These are phyloP conservation scores for Marmota flaviventris DNA, from an alignment of 2,113 vertebrate genomes.

Conservation along the genomic window DNA sequence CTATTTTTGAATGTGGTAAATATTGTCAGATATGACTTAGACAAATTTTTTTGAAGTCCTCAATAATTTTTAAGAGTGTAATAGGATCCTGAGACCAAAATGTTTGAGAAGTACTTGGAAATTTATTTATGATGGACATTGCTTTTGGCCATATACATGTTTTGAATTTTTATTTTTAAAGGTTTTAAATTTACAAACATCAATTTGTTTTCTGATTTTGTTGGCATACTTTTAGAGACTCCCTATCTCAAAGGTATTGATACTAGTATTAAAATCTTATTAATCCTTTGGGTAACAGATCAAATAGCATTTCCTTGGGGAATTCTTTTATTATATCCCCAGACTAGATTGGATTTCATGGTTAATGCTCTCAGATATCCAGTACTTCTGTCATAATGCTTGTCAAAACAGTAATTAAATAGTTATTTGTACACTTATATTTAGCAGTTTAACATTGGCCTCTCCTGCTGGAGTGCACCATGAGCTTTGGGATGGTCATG, in stretches of 20 bases:
- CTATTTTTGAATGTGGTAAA: constrained; percentile 58
- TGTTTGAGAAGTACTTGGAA: neutral
- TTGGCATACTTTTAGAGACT: constrained; percentile 5
- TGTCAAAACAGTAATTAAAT: neutral
- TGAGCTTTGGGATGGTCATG: too few species aligned
- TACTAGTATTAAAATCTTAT: constrained; percentile 35
- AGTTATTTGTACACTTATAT: neutral
- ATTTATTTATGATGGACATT: neutral
- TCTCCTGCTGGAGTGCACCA: neutral
- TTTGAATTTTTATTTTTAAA: neutral
- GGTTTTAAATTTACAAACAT: neutral
- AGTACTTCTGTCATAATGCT: neutral
- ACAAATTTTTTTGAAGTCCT: constrained; percentile 1
- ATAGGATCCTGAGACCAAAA: neutral
- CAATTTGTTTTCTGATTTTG: constrained; percentile 18
- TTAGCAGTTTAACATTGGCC: neutral
- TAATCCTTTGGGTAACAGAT: constrained; percentile 54
- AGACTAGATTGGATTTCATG: neutral
- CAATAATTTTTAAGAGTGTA: neutral
- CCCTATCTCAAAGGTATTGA: constrained; percentile 14
- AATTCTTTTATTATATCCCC: constrained; percentile 22
- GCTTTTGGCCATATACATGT: neutral
- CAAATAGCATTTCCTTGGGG: constrained; percentile 51
- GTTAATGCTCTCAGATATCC: neutral
- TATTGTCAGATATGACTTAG: neutral